Percentiles rank a stretch among this genome's conserved stretches.
These are phyloP conservation scores for Strix aluco DNA, from an alignment of 2,113 vertebrate genomes.

Conservation along the genomic window DNA sequence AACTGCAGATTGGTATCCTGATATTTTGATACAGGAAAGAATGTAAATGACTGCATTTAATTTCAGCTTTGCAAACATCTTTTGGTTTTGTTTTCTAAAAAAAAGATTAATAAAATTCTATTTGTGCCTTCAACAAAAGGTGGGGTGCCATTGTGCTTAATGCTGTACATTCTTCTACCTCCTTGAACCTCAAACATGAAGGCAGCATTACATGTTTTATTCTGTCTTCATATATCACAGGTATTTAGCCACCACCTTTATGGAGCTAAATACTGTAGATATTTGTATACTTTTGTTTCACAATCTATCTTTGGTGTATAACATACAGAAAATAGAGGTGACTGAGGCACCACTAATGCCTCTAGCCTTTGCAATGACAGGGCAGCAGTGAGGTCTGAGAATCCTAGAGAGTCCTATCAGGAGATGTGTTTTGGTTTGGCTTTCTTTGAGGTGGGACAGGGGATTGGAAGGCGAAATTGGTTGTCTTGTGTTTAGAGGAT, in stretches of 20 bases:
- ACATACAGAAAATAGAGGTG: neutral
- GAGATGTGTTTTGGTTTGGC: neutral
- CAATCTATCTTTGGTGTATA: neutral
- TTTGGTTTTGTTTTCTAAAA: neutral
- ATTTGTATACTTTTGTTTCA: neutral
- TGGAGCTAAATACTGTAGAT: neutral
- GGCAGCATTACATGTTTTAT: neutral
- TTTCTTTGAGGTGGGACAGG: neutral
- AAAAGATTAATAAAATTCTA: neutral
- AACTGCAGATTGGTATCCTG: neutral
- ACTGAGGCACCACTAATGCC: neutral
- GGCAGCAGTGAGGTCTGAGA: neutral
- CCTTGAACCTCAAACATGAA: neutral
- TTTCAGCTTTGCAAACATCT: neutral
- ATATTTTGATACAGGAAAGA: neutral
- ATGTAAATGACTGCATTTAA: neutral
- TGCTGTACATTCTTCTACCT: neutral
- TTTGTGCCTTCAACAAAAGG: neutral
- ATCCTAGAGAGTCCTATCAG: neutral
- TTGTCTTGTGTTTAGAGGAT: neutral
- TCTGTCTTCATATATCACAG: neutral
- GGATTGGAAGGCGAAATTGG: neutral
- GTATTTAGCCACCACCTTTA: neutral
- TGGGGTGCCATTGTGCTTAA: neutral
- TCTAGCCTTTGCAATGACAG: neutral